Conservation (phyloP, 2,888 invertebrate genomes). For the Dasypolia templi region DNA sequence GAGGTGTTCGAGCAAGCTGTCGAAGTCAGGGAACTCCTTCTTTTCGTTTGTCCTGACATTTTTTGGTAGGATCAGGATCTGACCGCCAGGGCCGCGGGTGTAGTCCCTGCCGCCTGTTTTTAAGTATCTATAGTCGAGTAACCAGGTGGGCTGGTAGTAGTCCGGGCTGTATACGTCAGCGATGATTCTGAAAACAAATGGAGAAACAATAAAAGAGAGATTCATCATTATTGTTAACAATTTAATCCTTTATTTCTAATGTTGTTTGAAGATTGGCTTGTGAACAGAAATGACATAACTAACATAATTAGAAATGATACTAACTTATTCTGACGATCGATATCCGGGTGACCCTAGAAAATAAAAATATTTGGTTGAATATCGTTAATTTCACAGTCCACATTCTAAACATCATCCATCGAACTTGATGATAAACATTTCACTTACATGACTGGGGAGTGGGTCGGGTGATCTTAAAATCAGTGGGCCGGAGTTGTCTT, state of each 20-base stretch:
- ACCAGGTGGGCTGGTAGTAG: conserved; percentile 81
- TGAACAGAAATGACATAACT: too few species aligned
- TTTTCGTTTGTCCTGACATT: conserved; percentile 72
- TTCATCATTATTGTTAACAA: too few species aligned
- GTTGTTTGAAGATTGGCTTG: not conserved
- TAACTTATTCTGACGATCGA: conserved; percentile 75
- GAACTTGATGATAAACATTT: too few species aligned
- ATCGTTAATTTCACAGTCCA: not conserved
- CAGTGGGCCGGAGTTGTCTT: conserved; percentile 64
- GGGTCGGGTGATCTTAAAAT: conserved; percentile 67
- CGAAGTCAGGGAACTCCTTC: conserved; percentile 79
- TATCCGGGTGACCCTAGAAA: conserved; percentile 71
- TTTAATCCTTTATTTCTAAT: too few species aligned
- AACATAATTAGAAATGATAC: conserved; percentile 23
- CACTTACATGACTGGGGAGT: conserved; percentile 65
- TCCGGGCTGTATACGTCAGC: conserved; percentile 81
- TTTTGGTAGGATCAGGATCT: conserved; percentile 82
- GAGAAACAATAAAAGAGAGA: too few species aligned
- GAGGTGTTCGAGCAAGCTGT: conserved; percentile 80
- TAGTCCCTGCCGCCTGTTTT: conserved; percentile 85
- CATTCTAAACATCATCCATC: too few species aligned
- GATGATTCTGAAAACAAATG: conserved; percentile 75
- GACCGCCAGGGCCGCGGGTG: conserved; percentile 82
- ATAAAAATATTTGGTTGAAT: conserved; percentile 13
- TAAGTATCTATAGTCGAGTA: conserved; percentile 84